Conservation (phyloP, 2,113 vertebrate species). For the Gnathonemus echidnorhynchus region DNA sequence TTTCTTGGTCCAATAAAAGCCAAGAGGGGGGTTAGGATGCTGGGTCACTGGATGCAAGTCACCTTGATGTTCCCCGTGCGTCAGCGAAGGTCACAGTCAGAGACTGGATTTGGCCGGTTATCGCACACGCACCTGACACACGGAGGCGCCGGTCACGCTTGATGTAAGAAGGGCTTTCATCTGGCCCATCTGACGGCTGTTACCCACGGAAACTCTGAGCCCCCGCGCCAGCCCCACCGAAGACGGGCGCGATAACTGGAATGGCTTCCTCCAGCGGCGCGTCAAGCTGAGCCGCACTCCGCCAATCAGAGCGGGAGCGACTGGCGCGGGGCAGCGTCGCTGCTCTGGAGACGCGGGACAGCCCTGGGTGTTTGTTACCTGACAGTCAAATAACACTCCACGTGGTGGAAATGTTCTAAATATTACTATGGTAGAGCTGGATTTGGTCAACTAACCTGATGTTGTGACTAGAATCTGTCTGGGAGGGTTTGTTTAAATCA, state of each 20-base stretch:
- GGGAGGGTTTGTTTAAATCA: neutral
- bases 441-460: neutral
- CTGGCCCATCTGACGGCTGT: neutral
- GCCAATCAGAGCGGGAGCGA: neutral
- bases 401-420: neutral
- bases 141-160: neutral
- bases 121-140: neutral
- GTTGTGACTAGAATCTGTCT: neutral
- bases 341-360: no score
- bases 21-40: neutral
- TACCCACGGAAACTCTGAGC: neutral
- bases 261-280: neutral
- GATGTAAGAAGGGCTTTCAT: slow-evolving; percentile 4
- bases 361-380: neutral
- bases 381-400: neutral
- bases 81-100: neutral
- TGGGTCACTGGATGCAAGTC: neutral
- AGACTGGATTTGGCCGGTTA: neutral
- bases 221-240: neutral
- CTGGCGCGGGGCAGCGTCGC: neutral
- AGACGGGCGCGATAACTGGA: neutral
- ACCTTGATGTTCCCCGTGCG: neutral
- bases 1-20: neutral
- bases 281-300: neutral
- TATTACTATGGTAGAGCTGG: neutral